phyloP scores from a whole-genome alignment of 2,797 vertebrate genomes.

The Morus bassanus region DNA sequence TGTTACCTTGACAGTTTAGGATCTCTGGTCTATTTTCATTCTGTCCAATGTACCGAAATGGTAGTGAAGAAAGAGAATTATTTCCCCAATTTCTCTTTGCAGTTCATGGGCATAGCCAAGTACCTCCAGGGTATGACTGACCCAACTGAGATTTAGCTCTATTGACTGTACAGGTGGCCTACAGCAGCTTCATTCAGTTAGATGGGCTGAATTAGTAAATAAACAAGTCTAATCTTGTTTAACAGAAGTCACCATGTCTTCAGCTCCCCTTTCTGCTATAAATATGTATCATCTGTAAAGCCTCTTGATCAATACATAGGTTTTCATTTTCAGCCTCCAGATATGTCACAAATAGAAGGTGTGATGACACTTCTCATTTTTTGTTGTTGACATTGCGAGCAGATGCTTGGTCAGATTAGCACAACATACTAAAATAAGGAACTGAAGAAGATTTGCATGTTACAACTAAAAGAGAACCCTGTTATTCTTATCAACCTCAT shows the following conservation, averaged over 20 bases:
- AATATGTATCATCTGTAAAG: neutral
- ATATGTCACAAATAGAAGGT: neutral
- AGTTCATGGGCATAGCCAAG: neutral
- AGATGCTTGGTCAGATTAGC: neutral
- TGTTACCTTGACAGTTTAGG: neutral
- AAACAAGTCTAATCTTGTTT: neutral
- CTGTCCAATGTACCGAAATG: neutral
- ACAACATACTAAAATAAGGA: neutral
- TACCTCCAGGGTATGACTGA: neutral
- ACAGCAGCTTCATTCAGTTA: neutral
- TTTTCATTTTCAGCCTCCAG: neutral
- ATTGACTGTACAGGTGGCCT: neutral
- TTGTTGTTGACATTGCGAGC: neutral
- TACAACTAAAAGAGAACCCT: neutral
- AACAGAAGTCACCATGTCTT: neutral
- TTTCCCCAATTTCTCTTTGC: neutral
- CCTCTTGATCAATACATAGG: neutral
- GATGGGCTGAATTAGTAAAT: neutral
- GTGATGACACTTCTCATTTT: neutral
- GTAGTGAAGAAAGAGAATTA: neutral
- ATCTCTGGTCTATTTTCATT: neutral
- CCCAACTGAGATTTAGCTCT: neutral
- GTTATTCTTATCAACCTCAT: slow-evolving; percentile 26
- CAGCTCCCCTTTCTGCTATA: neutral
- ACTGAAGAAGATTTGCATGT: neutral